Evolutionary conservation across 2,888 invertebrate species (phyloP).

Genomic region (Yponomeuta plumbellus): DNA sequence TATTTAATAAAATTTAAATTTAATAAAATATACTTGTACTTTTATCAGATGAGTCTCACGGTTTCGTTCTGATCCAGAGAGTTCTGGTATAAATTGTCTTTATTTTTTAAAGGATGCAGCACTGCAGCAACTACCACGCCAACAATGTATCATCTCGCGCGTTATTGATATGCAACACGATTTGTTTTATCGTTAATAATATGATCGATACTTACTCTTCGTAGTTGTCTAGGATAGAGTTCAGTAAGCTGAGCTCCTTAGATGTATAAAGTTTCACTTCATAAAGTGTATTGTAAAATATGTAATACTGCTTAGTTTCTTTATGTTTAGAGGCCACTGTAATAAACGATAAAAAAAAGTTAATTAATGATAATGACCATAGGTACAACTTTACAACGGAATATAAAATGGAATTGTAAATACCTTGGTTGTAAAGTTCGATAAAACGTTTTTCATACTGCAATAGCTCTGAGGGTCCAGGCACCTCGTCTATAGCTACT

Average conservation of each 20-base stretch:
- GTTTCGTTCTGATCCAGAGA: too few relatives aligned
- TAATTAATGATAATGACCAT: constrained; percentile 6
- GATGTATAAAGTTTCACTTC: constrained; percentile 95
- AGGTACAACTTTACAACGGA: neutral
- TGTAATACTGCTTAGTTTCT: constrained; percentile 98
- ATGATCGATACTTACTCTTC: constrained; percentile 79
- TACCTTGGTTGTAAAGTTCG: constrained; percentile 96
- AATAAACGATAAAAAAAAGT: constrained; percentile 35
- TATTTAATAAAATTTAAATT: too few relatives aligned
- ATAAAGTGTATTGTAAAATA: constrained; percentile 95
- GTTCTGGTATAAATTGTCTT: too few relatives aligned
- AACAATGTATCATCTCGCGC: too few relatives aligned
- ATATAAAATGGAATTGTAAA: neutral
- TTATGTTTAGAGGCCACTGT: constrained; percentile 95
- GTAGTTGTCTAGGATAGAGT: constrained; percentile 93
- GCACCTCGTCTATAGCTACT: constrained; percentile 93
- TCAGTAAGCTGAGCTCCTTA: constrained; percentile 91
- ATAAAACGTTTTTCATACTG: constrained; percentile 97
- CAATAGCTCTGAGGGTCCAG: constrained; percentile 92
- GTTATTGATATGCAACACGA: too few relatives aligned
- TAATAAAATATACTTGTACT: too few relatives aligned
- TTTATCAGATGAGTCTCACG: too few relatives aligned
- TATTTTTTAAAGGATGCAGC: too few relatives aligned
- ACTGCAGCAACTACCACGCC: too few relatives aligned
- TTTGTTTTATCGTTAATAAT: too few relatives aligned